Base-by-base conservation (phyloP, 2,797 vertebrate genomes). In the Enteromius thamalakanensis region DNA sequence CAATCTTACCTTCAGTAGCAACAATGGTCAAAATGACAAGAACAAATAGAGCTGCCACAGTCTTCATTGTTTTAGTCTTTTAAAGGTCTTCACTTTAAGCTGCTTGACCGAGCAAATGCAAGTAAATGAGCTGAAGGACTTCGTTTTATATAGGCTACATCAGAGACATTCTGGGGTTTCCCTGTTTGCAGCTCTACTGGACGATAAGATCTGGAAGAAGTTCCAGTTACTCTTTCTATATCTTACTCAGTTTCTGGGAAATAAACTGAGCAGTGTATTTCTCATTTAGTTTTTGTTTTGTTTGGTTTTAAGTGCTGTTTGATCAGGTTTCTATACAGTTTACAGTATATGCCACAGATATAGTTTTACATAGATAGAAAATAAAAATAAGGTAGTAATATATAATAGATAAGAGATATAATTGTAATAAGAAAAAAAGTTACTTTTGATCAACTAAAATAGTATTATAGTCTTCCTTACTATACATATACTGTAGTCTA, bases 31-130 rank as follows among this genome's bases (percentile, higher is more conserved):
- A 65, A 34, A 14, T 62, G 12, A 19, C 29, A 47, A 64, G n/a
- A 34, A 53, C 29, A 51, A 72, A 26, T 17, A 81, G n/a, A 65
- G 21, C 29, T n/a, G 55, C 53, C 21, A 64, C 17, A 49, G 69
- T 72, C 69, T 49, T 81, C 79, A 81, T 81, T 81, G 69, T 72
- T 42, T 55, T 17, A 47, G 3, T 47, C 9, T 32, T 67, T 68
- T 69, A 4, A 45, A n/a, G 26, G 53, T 80, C 45, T 68, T 71
- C 3, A 70, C 9, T 49, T 42, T 69, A 19, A 45, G 69, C 15
- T 6, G 3, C 23, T 80, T 1, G 1, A 14, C 19, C 51, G 45
- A 23, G 4, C n/a, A 29, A 45, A n/a, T 80, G 37, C 60, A 2
- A 71, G 2, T 6, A 7, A 14, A 45, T 58, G 53, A 80, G 17